A percentile compares a stretch with the other conserved stretches of the same genome.
phyloP scores from a whole-genome alignment of 2,113 vertebrate genomes.

The Amblyopsis rosae region DNA sequence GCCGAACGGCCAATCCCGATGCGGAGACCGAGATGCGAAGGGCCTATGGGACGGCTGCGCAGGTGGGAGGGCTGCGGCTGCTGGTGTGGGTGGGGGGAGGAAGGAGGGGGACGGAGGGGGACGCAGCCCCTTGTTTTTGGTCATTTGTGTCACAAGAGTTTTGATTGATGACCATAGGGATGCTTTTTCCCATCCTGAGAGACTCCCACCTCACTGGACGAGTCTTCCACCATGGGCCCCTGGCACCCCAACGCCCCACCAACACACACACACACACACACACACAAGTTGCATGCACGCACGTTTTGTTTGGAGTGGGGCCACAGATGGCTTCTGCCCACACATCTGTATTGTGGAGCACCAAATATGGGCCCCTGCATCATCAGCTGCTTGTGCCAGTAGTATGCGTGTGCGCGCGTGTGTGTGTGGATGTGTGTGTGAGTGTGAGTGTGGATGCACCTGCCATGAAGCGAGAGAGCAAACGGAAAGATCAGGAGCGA shows the following conservation, averaged over 20 bases:
- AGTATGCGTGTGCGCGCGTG: slow-evolving; percentile 3
- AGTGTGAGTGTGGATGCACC: too few relatives aligned
- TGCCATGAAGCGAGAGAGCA: too few relatives aligned
- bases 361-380: slow-evolving; percentile 71
- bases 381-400: slow-evolving; percentile 23
- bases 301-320: slow-evolving; percentile 81
- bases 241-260: slow-evolving; percentile 37
- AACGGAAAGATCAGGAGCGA: not conserved
- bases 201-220: slow-evolving; percentile 63
- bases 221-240: slow-evolving; percentile 47
- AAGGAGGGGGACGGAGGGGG: slow-evolving; percentile 71
- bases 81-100: slow-evolving; percentile 38
- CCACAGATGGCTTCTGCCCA: slow-evolving; percentile 95
- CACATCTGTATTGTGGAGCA: slow-evolving; percentile 86
- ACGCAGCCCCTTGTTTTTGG: slow-evolving; percentile 80
- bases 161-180: slow-evolving; percentile 96
- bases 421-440: not conserved
- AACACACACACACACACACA: slow-evolving; percentile 63
- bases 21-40: slow-evolving; percentile 51
- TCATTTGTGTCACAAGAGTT: slow-evolving; percentile 87
- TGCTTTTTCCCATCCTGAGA: slow-evolving; percentile 75
- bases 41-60: slow-evolving; percentile 82
- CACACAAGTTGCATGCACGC: slow-evolving; percentile 4
- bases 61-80: slow-evolving; percentile 79
- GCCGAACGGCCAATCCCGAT: slow-evolving; percentile 52